phyloP scores from a whole-genome alignment of 2,113 vertebrate genomes.

The Nothobranchius furzeri region DNA sequence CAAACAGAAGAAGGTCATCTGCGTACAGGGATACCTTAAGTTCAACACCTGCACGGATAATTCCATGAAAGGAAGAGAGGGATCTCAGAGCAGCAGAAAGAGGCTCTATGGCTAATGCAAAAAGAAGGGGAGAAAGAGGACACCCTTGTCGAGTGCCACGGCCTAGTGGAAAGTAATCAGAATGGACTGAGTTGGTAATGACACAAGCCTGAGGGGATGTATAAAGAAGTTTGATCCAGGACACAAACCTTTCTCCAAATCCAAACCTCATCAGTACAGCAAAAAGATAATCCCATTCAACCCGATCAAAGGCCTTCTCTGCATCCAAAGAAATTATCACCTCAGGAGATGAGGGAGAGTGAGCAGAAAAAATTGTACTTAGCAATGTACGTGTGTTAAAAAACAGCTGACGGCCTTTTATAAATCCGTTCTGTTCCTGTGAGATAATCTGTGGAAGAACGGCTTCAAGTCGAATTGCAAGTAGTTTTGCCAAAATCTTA shows the following conservation, averaged over 20 bases:
- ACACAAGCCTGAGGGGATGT: background rate
- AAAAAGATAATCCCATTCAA: background rate
- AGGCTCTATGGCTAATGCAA: too few species aligned
- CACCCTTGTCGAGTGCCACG: background rate
- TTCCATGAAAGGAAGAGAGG: too few species aligned
- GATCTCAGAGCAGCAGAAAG: too few species aligned
- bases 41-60: too few species aligned
- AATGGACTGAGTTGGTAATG: background rate
- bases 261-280: background rate
- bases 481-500: background rate
- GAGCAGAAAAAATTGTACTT: too few species aligned
- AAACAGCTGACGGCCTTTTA: too few species aligned
- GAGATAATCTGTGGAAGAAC: slow-evolving; percentile 1
- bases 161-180: background rate
- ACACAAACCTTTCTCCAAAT: background rate
- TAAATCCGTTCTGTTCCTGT: too few species aligned
- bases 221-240: background rate
- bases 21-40: too few species aligned
- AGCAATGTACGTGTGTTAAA: too few species aligned
- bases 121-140: too few species aligned
- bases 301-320: background rate
- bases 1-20: too few species aligned
- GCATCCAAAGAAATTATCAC: background rate
- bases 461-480: background rate
- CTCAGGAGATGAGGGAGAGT: background rate